Conservation (phyloP, 2,888 invertebrate species). For the Mesoligia furuncula region DNA sequence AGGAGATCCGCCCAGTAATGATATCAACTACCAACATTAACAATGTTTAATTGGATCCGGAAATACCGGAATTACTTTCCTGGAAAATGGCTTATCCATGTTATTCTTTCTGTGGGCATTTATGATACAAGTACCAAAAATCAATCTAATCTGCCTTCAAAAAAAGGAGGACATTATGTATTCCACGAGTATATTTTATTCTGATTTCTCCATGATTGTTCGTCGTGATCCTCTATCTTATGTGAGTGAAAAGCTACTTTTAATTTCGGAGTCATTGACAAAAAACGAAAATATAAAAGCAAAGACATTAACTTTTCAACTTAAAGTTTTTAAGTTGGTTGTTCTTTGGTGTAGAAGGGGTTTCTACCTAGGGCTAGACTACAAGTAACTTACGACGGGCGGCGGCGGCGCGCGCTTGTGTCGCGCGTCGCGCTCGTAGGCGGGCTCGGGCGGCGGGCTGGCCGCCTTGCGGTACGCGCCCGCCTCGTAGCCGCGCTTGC, state of each 20-base stretch:
- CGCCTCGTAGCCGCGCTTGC: slow-evolving; percentile 89
- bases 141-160: no score
- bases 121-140: no score
- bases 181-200: background rate
- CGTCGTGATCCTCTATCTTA: background rate
- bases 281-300: background rate
- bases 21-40: no score
- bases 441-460: slow-evolving; percentile 83
- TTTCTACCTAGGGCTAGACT: background rate
- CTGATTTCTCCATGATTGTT: no score
- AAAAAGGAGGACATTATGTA: background rate
- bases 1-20: no score
- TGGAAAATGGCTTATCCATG: no score
- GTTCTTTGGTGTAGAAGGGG: background rate
- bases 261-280: background rate
- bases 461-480: slow-evolving; percentile 84
- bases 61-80: no score
- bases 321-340: no score
- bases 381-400: slow-evolving; percentile 70
- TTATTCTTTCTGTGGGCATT: no score
- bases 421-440: slow-evolving; percentile 83
- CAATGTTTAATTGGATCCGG: no score
- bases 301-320: background rate
- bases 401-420: slow-evolving; percentile 85
- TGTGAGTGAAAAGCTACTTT: no score